Evolutionary conservation across 2,113 vertebrate species (phyloP).

Genomic region (Pogonocichla stellata): DNA sequence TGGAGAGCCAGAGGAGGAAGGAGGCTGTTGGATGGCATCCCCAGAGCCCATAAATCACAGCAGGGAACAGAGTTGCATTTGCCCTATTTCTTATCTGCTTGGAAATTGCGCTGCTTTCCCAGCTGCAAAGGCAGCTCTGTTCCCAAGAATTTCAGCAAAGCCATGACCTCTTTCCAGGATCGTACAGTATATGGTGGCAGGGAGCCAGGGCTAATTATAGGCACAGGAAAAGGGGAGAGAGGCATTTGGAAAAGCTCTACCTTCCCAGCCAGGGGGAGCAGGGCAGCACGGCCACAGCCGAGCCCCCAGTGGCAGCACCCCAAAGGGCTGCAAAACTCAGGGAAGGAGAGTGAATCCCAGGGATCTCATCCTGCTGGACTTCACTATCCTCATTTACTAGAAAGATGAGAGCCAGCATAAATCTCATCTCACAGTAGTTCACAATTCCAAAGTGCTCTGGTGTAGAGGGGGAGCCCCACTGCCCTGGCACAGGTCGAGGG

Average conservation of each 20-base stretch:
- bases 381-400: neutral
- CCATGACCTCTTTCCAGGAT: conserved; percentile 56
- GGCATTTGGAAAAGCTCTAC: neutral
- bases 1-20: neutral
- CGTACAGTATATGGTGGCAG: conserved; percentile 6
- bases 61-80: neutral
- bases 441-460: neutral
- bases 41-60: neutral
- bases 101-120: conserved; percentile 2
- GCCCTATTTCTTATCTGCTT: conserved; percentile 35
- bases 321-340: neutral
- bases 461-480: fast-evolving
- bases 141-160: conserved; percentile 39
- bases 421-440: neutral
- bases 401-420: neutral
- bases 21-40: neutral
- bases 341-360: fast-evolving
- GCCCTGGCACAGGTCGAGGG: fast-evolving
- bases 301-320: neutral
- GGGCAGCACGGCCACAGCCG: neutral
- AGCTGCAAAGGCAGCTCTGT: conserved; percentile 42
- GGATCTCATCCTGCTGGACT: fast-evolving
- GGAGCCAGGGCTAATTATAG: conserved; percentile 54
- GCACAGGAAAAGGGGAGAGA: conserved; percentile 25
- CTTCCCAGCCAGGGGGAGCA: neutral